phyloP scores from a whole-genome alignment of 1,140 invertebrate species.

The Calosoma granatense region DNA sequence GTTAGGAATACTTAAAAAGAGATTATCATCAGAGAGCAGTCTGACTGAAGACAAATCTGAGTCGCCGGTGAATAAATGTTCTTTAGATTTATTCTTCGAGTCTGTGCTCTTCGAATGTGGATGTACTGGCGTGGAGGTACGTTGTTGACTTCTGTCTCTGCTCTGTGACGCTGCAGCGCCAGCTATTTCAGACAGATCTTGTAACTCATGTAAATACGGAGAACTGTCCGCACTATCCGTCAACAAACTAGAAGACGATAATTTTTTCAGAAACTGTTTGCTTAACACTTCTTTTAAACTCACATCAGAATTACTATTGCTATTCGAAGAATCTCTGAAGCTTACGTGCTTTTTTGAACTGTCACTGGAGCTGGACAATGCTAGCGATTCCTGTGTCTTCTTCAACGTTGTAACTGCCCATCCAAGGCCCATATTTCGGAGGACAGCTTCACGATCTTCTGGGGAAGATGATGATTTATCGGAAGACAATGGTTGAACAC shows the following conservation, averaged over 20 bases:
- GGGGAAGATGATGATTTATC: constrained; percentile 32
- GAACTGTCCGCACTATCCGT: constrained; percentile 15
- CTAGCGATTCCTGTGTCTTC: constrained; percentile 52
- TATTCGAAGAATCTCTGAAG: constrained; percentile 11
- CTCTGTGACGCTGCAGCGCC: constrained; percentile 22
- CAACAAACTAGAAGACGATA: constrained; percentile 18
- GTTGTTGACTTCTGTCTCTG: constrained; percentile 24
- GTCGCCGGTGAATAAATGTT: constrained; percentile 38
- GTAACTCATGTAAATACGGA: constrained; percentile 21
- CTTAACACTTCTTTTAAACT: constrained; percentile 24
- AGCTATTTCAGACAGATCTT: constrained; percentile 22
- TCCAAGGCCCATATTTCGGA: constrained; percentile 47
- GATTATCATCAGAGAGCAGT: constrained; percentile 14
- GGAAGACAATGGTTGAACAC: background rate
- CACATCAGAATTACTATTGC: constrained; percentile 22
- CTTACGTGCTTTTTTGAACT: constrained; percentile 23
- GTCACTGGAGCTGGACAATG: constrained; percentile 46
- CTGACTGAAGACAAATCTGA: constrained; percentile 42
- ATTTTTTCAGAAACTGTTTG: constrained; percentile 20
- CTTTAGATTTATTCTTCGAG: constrained; percentile 36
- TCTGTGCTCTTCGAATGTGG: constrained; percentile 37
- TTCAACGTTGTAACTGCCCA: constrained; percentile 56
- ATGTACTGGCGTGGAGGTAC: constrained; percentile 43
- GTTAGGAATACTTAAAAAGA: constrained; percentile 5
- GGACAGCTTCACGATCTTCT: constrained; percentile 42